Evolutionary conservation across 2,797 vertebrate genomes (phyloP), one percentile per base, ranked within the genome.

Genomic region (Parotocinclus haroldoi): DNA sequence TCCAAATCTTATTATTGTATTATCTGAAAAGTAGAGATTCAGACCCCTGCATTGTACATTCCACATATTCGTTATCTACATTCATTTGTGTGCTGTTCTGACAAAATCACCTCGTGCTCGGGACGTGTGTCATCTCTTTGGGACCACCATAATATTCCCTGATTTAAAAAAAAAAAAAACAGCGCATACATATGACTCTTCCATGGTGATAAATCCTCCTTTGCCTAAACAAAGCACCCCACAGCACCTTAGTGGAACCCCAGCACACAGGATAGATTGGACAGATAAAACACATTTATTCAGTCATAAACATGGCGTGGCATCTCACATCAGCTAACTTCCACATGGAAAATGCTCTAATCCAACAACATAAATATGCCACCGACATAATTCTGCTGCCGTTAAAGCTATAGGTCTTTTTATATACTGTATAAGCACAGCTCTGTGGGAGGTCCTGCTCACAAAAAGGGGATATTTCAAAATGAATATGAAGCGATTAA

Each of bases 221-320:
- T 65, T 7, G 65, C 38, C 16, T n/a, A 12, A 37, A 10, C 7
- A 14, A 8, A 18, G 9, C 18, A 45, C 42, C 55, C 14, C 16
- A 16, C 57, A 69, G 52, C 57, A 45, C 27, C 67, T 58, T 8
- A 9, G 69, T 11, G 65, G 10, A 58, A 53, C 52, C 38, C 17
- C 57, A 50, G 46, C 17, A 49, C 61, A 50, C 69, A 42, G 45
- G 8, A 14, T 12, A 60, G 65, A 39, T 73, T 54, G 54, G 27
- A 14, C 14, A 58, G 66, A 66, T 58, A 50, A 59, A 72, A 54
- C 67, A 60, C 38, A 49, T 72, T 76, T 72, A 76, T 62, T 62
- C 42, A 58, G 58, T 65, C 69, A 3, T 76, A 72, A 76, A 76
- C 45, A 55, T 12, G 46, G 45, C 45, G 0, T 46, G 3, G 45